phyloP scores from a whole-genome alignment of 1,140 invertebrate genomes.

The Rhysida immarginata region DNA sequence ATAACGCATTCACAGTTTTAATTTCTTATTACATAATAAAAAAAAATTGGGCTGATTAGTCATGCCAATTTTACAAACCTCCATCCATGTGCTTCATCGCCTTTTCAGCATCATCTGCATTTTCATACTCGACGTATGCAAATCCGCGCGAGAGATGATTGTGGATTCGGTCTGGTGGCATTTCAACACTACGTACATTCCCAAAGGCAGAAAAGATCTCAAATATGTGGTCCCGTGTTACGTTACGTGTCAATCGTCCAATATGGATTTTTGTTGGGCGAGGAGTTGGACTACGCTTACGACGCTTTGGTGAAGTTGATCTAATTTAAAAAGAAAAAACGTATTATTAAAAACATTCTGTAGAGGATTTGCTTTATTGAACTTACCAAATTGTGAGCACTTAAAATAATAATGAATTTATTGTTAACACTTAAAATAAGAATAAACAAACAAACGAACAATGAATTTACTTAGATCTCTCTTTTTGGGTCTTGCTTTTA shows the following conservation, averaged over 20 bases:
- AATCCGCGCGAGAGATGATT: conserved; percentile 70
- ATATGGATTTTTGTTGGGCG: conserved; percentile 83
- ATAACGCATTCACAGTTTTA: too few species aligned
- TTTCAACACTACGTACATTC: conserved; percentile 73
- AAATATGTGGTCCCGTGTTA: conserved; percentile 72
- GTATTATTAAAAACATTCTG: neutral
- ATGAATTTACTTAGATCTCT: conserved; percentile 5
- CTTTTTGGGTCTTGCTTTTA: conserved; percentile 30
- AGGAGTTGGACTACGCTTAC: conserved; percentile 56
- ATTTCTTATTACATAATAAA: too few species aligned
- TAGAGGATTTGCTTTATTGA: too few species aligned
- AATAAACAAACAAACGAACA: too few species aligned
- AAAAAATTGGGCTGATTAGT: neutral
- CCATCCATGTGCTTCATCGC: conserved; percentile 99
- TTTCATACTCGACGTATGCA: conserved; percentile 89
- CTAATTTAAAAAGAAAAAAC: conserved; percentile 14
- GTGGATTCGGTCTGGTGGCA: conserved; percentile 72
- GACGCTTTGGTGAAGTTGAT: conserved; percentile 30
- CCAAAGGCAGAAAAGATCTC: conserved; percentile 95
- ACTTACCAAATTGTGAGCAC: too few species aligned
- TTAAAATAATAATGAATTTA: too few species aligned
- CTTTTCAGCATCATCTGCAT: conserved; percentile 87
- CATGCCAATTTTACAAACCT: conserved; percentile 36
- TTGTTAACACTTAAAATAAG: too few species aligned
- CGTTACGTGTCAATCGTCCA: conserved; percentile 76